Evolutionary conservation across 2,888 invertebrate species (phyloP).

Genomic region (Eristalinus aeneus): DNA sequence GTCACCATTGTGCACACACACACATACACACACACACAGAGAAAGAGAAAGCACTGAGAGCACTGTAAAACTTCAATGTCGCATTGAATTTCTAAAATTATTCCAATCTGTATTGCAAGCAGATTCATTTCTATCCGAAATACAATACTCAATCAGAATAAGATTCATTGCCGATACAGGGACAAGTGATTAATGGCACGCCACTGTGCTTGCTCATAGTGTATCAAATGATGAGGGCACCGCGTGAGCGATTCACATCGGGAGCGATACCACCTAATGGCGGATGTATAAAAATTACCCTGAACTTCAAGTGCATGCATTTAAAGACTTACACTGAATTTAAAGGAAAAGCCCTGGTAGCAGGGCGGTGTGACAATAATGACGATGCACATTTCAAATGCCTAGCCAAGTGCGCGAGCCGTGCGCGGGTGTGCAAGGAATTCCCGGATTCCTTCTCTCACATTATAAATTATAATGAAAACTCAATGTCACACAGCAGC

Average conservation of each 20-base stretch:
- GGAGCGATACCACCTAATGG: conserved; percentile 16
- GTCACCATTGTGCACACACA: conserved; percentile 46
- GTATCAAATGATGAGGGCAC: neutral
- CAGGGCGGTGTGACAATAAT: neutral
- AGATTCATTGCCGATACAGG: conserved; percentile 1
- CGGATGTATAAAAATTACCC: conserved; percentile 16
- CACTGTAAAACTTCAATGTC: conserved; percentile 22
- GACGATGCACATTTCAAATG: conserved; percentile 58
- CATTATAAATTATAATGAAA: conserved; percentile 71
- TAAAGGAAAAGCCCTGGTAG: neutral
- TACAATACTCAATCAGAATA: conserved; percentile 47
- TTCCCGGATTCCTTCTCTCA: conserved; percentile 52
- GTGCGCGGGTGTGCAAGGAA: conserved; percentile 46
- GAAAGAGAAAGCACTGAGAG: neutral
- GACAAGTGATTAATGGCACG: conserved; percentile 38
- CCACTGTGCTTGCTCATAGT: conserved; percentile 21
- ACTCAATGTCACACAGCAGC: conserved; percentile 48
- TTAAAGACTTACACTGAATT: neutral
- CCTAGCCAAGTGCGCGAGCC: conserved; percentile 54
- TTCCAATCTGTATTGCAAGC: conserved; percentile 3
- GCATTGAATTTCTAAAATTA: conserved; percentile 45
- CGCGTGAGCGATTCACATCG: conserved; percentile 2
- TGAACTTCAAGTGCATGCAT: conserved; percentile 7
- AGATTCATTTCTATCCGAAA: conserved; percentile 25
- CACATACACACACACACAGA: neutral